Evolutionary conservation across 2,113 vertebrate genomes (phyloP).

Genomic region (Psophia crepitans): DNA sequence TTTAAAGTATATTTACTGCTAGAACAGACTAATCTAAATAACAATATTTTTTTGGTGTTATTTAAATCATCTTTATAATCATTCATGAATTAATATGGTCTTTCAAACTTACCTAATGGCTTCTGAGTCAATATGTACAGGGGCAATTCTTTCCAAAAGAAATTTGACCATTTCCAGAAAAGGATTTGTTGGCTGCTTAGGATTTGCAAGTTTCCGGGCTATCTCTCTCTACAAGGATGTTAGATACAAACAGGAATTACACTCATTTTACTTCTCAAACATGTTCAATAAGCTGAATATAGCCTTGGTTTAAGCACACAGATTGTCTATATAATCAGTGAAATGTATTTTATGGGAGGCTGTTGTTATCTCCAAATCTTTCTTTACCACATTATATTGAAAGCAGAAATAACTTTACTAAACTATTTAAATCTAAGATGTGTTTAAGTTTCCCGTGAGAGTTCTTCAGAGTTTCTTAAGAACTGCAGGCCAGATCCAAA

Average conservation of each 20-base stretch:
- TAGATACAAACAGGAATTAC: conserved; percentile 12
- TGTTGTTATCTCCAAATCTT: background rate
- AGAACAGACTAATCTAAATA: background rate
- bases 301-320: background rate
- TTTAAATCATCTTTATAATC: background rate
- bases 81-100: background rate
- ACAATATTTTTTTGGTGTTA: background rate
- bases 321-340: background rate
- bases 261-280: background rate
- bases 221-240: conserved; percentile 87
- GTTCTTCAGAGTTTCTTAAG: background rate
- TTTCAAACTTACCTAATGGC: conserved; percentile 89
- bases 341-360: background rate
- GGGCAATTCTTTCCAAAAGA: conserved; percentile 96
- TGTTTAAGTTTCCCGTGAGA: background rate
- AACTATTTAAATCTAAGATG: background rate
- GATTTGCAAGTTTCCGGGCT: conserved; percentile 96
- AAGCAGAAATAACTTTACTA: background rate
- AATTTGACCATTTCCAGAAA: conserved; percentile 99
- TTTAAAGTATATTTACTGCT: background rate
- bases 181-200: conserved; percentile 97
- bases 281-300: background rate
- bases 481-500: background rate
- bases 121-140: conserved; percentile 98
- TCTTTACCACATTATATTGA: background rate